A percentile compares a stretch with the other conserved stretches of the same genome.
Conservation (phyloP, 1,140 invertebrate genomes). For the Pygmarrhopalites habei region DNA sequence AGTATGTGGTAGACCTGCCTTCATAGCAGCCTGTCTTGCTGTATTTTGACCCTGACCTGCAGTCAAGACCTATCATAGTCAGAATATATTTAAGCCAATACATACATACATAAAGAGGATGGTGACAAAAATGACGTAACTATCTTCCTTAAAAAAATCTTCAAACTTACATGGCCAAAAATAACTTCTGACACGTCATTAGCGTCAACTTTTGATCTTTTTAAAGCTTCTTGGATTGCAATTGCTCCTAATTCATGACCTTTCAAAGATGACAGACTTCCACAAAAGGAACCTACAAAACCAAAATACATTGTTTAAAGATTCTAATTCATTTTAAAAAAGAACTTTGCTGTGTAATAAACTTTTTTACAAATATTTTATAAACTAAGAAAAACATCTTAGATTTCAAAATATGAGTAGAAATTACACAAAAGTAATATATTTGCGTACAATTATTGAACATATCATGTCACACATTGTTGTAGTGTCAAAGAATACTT, state of each 20-base stretch:
- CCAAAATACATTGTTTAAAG: slow-evolving; percentile 36
- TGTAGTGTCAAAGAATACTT: background rate
- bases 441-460: slow-evolving; percentile 4
- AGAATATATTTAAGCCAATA: too few species aligned
- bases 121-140: too few species aligned
- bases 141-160: slow-evolving; percentile 5
- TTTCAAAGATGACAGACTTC: slow-evolving; percentile 58
- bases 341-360: slow-evolving; percentile 15
- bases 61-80: slow-evolving; percentile 59
- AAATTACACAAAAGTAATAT: background rate
- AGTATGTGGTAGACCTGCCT: slow-evolving; percentile 64
- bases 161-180: slow-evolving; percentile 64
- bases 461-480: background rate
- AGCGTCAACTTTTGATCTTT: slow-evolving; percentile 53
- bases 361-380: background rate
- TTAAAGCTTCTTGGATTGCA: slow-evolving; percentile 65
- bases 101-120: too few species aligned
- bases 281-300: slow-evolving; percentile 60
- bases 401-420: background rate
- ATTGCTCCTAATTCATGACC: slow-evolving; percentile 66
- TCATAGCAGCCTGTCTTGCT: slow-evolving; percentile 68
- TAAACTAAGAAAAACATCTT: background rate
- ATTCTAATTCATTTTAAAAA: slow-evolving; percentile 2
- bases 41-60: slow-evolving; percentile 78
- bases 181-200: slow-evolving; percentile 75